Conservation (phyloP, 2,888 invertebrate genomes). For the Synanthedon myopaeformis region DNA sequence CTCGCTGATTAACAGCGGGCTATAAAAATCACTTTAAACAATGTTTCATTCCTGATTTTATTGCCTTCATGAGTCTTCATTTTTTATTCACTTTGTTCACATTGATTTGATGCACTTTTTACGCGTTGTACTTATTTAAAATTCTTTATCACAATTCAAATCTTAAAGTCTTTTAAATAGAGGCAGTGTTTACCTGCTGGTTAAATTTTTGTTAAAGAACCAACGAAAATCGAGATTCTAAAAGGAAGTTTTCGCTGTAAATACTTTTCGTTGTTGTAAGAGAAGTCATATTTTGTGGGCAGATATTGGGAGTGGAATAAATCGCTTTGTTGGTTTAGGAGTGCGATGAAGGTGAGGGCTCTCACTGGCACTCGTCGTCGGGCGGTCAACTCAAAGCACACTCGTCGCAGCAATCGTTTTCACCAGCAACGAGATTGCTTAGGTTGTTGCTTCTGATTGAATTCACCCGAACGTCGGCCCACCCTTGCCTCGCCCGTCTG, state of each 20-base stretch:
- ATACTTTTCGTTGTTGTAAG: neutral
- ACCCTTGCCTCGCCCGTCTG: constrained; percentile 21
- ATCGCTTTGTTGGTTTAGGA: constrained; percentile 34
- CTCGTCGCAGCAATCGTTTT: constrained; percentile 50
- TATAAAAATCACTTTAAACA: constrained; percentile 26
- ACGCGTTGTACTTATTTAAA: neutral
- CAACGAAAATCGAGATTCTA: too few species aligned
- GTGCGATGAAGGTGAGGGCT: constrained; percentile 32
- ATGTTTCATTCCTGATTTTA: constrained; percentile 16
- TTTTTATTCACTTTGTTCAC: neutral
- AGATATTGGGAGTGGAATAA: constrained; percentile 5
- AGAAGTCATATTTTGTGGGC: neutral
- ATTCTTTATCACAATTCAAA: too few species aligned
- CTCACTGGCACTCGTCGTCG: constrained; percentile 33
- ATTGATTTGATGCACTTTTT: neutral
- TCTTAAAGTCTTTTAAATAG: too few species aligned
- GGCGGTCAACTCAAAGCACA: constrained; percentile 50
- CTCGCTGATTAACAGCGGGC: constrained; percentile 17
- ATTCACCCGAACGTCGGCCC: constrained; percentile 37
- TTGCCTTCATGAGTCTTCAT: neutral
- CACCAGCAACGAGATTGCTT: constrained; percentile 51
- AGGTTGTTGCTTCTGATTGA: constrained; percentile 63
- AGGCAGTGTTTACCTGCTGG: too few species aligned
- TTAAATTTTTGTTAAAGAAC: too few species aligned
- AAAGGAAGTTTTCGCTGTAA: too few species aligned